Conservation (phyloP, 2,888 invertebrate species). For the Standfussiana lucernea region DNA sequence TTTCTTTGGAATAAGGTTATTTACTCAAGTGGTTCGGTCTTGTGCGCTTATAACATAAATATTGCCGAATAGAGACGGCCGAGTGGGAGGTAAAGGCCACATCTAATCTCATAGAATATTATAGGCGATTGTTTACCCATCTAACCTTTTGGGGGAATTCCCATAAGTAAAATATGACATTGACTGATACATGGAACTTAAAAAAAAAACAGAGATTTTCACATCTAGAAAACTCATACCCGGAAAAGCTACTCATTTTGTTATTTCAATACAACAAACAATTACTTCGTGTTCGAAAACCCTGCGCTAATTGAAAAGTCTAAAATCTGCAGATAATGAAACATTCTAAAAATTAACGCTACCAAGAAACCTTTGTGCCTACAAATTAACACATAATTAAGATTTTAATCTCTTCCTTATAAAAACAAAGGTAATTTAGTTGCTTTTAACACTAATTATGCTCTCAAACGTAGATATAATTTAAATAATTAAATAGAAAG, state of each 20-base stretch:
- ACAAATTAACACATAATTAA: conserved; percentile 14
- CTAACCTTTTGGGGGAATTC: background rate
- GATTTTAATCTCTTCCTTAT: background rate
- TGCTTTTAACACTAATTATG: conserved; percentile 1
- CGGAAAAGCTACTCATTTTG: background rate
- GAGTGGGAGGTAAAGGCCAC: conserved; percentile 31
- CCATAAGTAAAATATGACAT: background rate
- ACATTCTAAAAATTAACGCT: background rate
- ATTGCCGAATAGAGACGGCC: conserved; percentile 28
- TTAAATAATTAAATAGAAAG: background rate
- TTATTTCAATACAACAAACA: background rate
- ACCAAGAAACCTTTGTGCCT: background rate
- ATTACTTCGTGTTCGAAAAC: background rate
- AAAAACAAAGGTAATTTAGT: conserved; percentile 15
- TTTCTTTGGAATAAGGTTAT: conserved; percentile 57
- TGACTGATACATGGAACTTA: background rate
- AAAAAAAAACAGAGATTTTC: background rate
- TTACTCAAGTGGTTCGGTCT: conserved; percentile 45
- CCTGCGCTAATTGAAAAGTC: background rate
- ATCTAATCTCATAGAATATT: conserved; percentile 31
- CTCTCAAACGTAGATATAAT: conserved; percentile 13
- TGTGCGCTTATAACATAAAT: conserved; percentile 40
- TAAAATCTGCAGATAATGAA: background rate
- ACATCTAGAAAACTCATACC: background rate
- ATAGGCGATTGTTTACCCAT: conserved; percentile 13